These are phyloP conservation scores for Trialeurodes vaporariorum DNA, from an alignment of 1,140 invertebrate genomes.

Conservation along the genomic window DNA sequence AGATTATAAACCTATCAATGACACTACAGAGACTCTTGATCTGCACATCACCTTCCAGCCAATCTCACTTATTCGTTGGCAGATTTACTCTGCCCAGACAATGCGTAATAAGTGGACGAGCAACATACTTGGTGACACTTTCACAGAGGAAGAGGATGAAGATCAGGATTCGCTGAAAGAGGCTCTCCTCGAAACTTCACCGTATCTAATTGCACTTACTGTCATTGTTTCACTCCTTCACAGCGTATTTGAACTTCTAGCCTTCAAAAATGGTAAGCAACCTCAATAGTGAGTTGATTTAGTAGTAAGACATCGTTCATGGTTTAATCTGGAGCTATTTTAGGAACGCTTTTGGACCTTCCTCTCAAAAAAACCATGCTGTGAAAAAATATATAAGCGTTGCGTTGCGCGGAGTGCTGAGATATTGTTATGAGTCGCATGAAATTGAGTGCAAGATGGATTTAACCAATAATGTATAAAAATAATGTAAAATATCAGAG, in stretches of 20 bases:
- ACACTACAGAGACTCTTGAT: constrained; percentile 52
- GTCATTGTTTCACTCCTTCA: constrained; percentile 89
- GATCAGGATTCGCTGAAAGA: constrained; percentile 97
- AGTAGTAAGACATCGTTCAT: too few relatives aligned
- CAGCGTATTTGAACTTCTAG: constrained; percentile 94
- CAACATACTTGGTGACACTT: constrained; percentile 42
- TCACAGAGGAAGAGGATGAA: constrained; percentile 37
- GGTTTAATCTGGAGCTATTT: too few relatives aligned
- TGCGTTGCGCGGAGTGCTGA: too few relatives aligned
- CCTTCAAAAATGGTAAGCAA: constrained; percentile 92
- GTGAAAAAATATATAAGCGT: too few relatives aligned
- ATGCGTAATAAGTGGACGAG: constrained; percentile 69
- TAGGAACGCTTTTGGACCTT: too few relatives aligned
- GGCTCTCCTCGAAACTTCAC: constrained; percentile 92
- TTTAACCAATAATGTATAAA: too few relatives aligned
- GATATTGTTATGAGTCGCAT: too few relatives aligned
- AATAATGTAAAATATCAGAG: too few relatives aligned
- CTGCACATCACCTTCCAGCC: constrained; percentile 83
- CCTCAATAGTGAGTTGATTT: too few relatives aligned
- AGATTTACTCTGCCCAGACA: constrained; percentile 82
- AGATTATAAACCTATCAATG: constrained; percentile 91
- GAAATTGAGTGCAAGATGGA: too few relatives aligned
- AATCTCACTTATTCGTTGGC: constrained; percentile 92
- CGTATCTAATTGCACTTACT: constrained; percentile 85
- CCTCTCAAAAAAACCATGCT: too few relatives aligned